Conservation (phyloP, 2,888 invertebrate genomes). For the Pimpla rufipes region DNA sequence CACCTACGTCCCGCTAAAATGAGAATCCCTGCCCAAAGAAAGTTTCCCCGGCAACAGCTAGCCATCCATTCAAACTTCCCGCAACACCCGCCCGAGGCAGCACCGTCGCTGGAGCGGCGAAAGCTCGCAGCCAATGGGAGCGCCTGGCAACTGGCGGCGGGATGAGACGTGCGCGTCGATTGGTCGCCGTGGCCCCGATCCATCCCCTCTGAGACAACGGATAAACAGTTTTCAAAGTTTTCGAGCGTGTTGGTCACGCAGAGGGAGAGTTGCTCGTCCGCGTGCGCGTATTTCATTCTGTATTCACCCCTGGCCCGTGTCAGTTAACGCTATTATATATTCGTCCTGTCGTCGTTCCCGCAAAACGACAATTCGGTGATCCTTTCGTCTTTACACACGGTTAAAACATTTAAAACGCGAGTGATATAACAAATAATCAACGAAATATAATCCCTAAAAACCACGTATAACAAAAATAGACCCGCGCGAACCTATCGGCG, state of each 20-base stretch:
- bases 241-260: constrained; percentile 69
- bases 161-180: constrained; percentile 72
- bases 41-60: constrained; percentile 78
- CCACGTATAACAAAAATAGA: not conserved
- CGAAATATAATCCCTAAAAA: not conserved
- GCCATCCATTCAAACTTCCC: constrained; percentile 22
- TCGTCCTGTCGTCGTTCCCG: constrained; percentile 7
- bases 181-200: constrained; percentile 67
- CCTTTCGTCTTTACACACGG: no score
- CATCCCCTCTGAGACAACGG: constrained; percentile 71
- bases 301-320: constrained; percentile 68
- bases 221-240: constrained; percentile 77
- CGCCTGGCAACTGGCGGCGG: constrained; percentile 77
- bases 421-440: not conserved
- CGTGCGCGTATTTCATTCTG: constrained; percentile 72
- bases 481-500: not conserved
- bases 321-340: constrained; percentile 53
- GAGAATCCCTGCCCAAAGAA: constrained; percentile 64
- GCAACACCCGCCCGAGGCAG: constrained; percentile 52
- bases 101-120: constrained; percentile 18
- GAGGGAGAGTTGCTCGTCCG: constrained; percentile 69
- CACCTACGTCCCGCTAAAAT: no score
- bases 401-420: not conserved
- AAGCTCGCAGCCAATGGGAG: constrained; percentile 71
- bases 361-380: not conserved